Base-by-base conservation (phyloP, 2,113 vertebrate species). In the Apeltes quadracus region DNA sequence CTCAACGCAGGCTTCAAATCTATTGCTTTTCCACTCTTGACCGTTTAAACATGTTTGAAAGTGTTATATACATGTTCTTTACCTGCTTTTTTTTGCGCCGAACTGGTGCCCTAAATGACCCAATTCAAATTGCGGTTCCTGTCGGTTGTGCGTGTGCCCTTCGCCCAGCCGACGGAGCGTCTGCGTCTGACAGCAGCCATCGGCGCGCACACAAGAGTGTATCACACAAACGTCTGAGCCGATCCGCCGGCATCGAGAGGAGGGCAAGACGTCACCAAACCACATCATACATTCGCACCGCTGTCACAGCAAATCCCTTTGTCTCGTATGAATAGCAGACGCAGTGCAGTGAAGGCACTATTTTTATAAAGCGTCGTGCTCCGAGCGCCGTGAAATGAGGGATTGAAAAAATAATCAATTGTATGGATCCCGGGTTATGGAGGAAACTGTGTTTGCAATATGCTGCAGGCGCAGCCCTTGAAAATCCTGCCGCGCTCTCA, bases 401-500 rank as follows among this genome's bases (percentile, higher is more conserved):
- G 23, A 58, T 14, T 1, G 6, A 16, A 55, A 65, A 6, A 7
- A 61, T 32, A 1, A 32, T 10, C 23, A 46, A 20, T 50, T 68
- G 20, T 38, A 16, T 10, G 15, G 6, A n/a, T 29, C 20, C 53
- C 48, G 18, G 14, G 4, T 36, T 64, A 7, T 22, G 20, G 32
- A 44, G 18, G n/a, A 54, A 7, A 23, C 10, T 20, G 29, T 48
- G 23, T 10, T 2, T 38, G 9, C 6, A 43, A 23, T 76, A 46
- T 32, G 72, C 5, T 61, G 44, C 12, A 16, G 14, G 7, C 20
- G 1, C 32, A 48, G 48, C 25, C 79, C 82, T 85, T 77, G 69
- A 81, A 75, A 48, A 12, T 78, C 3, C 54, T 55, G n/a, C 59
- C 59, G 56, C 39, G 44, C 48, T 61, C 34, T 69, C 53, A 82